Evolutionary conservation across 2,888 invertebrate genomes (phyloP).

Genomic region (Rosalia funebris): DNA sequence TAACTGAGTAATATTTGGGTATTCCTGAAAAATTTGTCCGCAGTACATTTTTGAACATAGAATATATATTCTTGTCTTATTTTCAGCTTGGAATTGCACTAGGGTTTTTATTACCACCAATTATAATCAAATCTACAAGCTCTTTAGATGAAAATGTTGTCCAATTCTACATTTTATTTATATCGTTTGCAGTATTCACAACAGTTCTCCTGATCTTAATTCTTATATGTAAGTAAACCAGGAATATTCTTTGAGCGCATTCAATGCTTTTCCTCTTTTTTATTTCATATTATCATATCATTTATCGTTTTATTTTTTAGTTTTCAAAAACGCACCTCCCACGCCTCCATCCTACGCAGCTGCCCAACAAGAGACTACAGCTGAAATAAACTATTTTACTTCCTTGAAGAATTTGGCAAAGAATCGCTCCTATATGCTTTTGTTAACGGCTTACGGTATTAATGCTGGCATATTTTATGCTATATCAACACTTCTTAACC

Average conservation of each 20-base stretch:
- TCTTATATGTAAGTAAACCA: slow-evolving; percentile 85
- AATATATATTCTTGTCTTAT: too few species aligned
- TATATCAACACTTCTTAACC: slow-evolving; percentile 93
- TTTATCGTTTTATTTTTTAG: slow-evolving; percentile 66
- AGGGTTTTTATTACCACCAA: slow-evolving; percentile 80
- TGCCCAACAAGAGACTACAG: slow-evolving; percentile 71
- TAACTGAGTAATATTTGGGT: too few species aligned
- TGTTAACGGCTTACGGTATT: slow-evolving; percentile 89
- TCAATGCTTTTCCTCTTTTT: too few species aligned
- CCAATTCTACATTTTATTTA: slow-evolving; percentile 86
- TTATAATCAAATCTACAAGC: slow-evolving; percentile 71
- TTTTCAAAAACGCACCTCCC: slow-evolving; percentile 89
- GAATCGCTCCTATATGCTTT: slow-evolving; percentile 83
- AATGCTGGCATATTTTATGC: slow-evolving; percentile 98
- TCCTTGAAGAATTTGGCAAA: slow-evolving; percentile 80
- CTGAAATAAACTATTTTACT: slow-evolving; percentile 70
- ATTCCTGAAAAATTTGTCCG: too few species aligned
- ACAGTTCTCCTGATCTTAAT: slow-evolving; percentile 84
- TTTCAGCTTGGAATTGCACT: slow-evolving; percentile 90
- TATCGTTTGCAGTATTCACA: slow-evolving; percentile 84
- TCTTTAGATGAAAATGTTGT: slow-evolving; percentile 71
- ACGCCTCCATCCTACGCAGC: slow-evolving; percentile 92
- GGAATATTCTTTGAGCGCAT: too few species aligned
- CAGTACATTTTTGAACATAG: too few species aligned
- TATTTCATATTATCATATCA: background rate